Evolutionary conservation across 2,113 vertebrate genomes (phyloP), one percentile per base, ranked within the genome.

Genomic region (Irena cyanogastra): DNA sequence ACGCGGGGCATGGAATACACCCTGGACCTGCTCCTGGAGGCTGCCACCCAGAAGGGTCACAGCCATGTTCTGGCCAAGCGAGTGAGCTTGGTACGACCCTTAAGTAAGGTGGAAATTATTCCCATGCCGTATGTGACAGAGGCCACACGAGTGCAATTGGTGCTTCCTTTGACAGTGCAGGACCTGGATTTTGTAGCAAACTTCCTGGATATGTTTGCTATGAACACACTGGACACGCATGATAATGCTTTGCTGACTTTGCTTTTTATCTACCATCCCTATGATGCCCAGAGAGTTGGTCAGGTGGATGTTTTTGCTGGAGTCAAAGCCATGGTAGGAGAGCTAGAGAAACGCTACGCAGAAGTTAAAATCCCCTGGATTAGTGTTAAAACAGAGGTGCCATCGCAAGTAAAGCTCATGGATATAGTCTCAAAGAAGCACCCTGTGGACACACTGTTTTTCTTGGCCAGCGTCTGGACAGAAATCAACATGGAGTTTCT

Each of bases 371-470:
- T 99, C 82, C 99, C 99, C 1, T 99, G 99, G 98, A 99, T 99
- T 30, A 99, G 99, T 2, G 99, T 99, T 77, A 99, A 99, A 93
- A 99, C 99, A 0, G 99, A 99, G 96, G 98, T 99, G 35, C 99
- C 99, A 1, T 99, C 99, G 0, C 99, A 99, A 96, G 98, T 99
- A 65, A 99, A 99, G 66, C 98, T 99, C 81, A 99, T 99, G 99
- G 99, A 99, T 89, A 98, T 99, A 63, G 98, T 99, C 85, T 99
- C 99, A 3, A 99, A 99, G 98, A 99, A 99, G 96, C 99, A 99
- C 93, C 99, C 99, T 0, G 98, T 99, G 94, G 99, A 99, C 94
- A 99, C 99, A 0, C 98, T 99, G 18, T 99, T 99, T 91, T 99
- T 99, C 93, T 96, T 99, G 66, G 97, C 98, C 78, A 98, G 98